Evolutionary conservation across 2,888 invertebrate species (phyloP), one percentile per base, ranked within the genome.

Genomic region (Bellardia bayeri): DNA sequence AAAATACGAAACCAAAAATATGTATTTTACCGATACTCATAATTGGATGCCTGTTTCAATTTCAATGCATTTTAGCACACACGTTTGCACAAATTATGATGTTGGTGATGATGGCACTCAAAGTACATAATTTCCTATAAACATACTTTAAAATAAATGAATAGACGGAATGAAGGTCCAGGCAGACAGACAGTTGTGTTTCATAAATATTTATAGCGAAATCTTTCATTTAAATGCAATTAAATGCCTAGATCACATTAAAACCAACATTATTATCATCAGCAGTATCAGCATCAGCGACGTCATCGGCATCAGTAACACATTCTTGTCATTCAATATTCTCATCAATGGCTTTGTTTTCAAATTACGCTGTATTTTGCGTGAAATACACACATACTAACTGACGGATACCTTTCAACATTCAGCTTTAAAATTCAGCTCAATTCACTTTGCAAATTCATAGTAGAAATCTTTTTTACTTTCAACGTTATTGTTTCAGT

Each of bases 181-280:
- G 45, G 9, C 45, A 45, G 45, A 11, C 45, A 23, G 54, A 16
- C 8, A 9, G 16, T 54, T 54, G 16, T 45, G n/a, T 16, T 40
- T 16, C 40, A 51, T 37, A 37, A 37, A 37, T 40, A 74, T 71
- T 49, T 45, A 61, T 61, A 30, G 61, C n/a, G 61, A 42, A 69
- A 69, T 69, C 58, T 76, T 71, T 54, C 61, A 76, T 76, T 42
- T 64, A 56, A 71, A 83, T 83, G 71, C 64, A 83, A 83, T 76
- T 83, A 83, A 83, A 51, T 42, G 76, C 51, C 16, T 16, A 69
- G 76, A 76, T 76, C 51, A 69, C 63, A 76, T 82, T 76, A 76
- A 69, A 51, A 33, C 3, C 64, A 58, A 14, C 16, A 42, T 49
- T 58, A 45, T 49, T 23, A 13, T 45, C 45, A 51, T 40, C 54